phyloP scores from a whole-genome alignment of 1,140 invertebrate species.

The Plutomurus gul region DNA sequence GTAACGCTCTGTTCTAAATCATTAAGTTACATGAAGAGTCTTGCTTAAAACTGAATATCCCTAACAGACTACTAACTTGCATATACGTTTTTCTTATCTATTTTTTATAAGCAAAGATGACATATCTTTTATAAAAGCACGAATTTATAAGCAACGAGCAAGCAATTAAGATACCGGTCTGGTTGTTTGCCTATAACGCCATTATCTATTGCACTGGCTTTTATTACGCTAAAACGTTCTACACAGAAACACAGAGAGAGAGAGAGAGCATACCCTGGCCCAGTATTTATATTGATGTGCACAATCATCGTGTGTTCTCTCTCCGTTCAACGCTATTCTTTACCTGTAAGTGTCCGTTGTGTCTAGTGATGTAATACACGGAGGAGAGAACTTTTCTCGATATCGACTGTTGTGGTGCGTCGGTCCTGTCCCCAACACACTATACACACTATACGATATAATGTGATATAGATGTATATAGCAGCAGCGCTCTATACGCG shows the following conservation, averaged over 20 bases:
- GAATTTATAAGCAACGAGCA: slow-evolving; percentile 20
- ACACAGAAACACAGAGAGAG: neutral
- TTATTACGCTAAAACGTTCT: neutral
- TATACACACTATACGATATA: too few relatives aligned
- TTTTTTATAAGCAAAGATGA: slow-evolving; percentile 16
- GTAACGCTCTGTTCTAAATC: slow-evolving; percentile 27
- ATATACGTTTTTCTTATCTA: neutral
- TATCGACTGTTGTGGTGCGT: too few relatives aligned
- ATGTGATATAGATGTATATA: too few relatives aligned
- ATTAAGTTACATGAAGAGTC: slow-evolving; percentile 17
- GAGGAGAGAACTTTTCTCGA: too few relatives aligned
- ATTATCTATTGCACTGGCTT: slow-evolving; percentile 4
- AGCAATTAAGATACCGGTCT: slow-evolving; percentile 26
- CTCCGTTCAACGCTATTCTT: neutral
- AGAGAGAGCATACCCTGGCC: neutral
- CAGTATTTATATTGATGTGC: neutral
- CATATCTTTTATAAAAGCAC: slow-evolving; percentile 17
- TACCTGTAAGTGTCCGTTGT: too few relatives aligned
- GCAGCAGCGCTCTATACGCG: too few relatives aligned
- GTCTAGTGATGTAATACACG: too few relatives aligned
- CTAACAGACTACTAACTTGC: slow-evolving; percentile 5
- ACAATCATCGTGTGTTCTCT: neutral
- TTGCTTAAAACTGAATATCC: slow-evolving; percentile 12
- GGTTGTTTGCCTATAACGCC: neutral
- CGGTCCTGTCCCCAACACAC: too few relatives aligned